These are phyloP conservation scores for Cataglyphis cursor DNA, from an alignment of 2,888 invertebrate genomes.

Conservation along the genomic window DNA sequence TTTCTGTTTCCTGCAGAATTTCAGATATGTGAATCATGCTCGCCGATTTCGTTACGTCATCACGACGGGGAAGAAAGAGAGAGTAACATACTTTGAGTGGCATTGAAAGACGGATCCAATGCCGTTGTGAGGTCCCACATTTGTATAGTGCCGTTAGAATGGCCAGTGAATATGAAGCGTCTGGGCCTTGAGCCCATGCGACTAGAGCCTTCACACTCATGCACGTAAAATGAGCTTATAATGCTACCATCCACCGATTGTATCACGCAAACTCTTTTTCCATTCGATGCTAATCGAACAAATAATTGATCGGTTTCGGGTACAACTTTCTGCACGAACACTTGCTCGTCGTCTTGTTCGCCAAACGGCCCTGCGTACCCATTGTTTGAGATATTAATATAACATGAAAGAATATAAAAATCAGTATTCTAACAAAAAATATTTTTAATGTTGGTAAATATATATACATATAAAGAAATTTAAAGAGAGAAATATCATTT, in stretches of 20 bases:
- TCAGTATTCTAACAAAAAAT: background rate
- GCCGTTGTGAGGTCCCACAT: slow-evolving; percentile 99
- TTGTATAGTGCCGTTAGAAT: slow-evolving; percentile 96
- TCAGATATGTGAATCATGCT: slow-evolving; percentile 14
- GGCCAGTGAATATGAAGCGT: slow-evolving; percentile 96
- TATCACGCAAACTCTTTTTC: slow-evolving; percentile 97
- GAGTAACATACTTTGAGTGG: slow-evolving; percentile 86
- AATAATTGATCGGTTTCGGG: slow-evolving; percentile 98
- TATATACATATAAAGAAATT: background rate
- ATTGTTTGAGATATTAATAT: slow-evolving; percentile 26
- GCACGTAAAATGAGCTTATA: slow-evolving; percentile 98
- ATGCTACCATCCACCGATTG: slow-evolving; percentile 97
- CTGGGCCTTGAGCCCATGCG: slow-evolving; percentile 96
- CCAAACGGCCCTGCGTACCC: slow-evolving; percentile 94
- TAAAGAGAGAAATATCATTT: background rate
- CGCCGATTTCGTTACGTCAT: slow-evolving; percentile 18
- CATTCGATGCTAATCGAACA: slow-evolving; percentile 97
- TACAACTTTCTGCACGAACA: slow-evolving; percentile 99
- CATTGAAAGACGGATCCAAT: slow-evolving; percentile 91
- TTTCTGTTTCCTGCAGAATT: background rate
- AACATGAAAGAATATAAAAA: background rate
- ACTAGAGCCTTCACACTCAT: slow-evolving; percentile 98
- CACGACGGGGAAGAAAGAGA: background rate
- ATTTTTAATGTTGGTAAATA: background rate
- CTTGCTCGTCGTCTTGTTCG: slow-evolving; percentile 99